Conservation (phyloP, 2,888 invertebrate genomes). For the Mellilla xanthometata region DNA sequence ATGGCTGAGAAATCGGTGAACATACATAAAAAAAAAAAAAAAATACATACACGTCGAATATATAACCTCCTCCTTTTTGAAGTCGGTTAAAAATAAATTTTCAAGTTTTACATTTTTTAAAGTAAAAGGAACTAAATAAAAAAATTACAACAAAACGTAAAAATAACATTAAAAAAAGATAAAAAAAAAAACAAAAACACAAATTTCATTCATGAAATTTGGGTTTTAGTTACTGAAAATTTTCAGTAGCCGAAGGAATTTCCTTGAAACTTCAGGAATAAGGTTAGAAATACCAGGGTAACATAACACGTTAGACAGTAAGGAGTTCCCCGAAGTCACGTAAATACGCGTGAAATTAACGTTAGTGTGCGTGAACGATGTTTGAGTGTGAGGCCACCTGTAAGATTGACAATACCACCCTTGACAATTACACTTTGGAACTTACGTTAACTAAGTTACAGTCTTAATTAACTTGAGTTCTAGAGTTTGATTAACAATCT, state of each 20-base stretch:
- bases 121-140: no score
- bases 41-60: no score
- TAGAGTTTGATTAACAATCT: not conserved
- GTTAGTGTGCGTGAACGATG: conserved; percentile 38
- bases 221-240: not conserved
- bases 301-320: conserved; percentile 42
- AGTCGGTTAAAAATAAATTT: no score
- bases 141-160: no score
- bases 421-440: conserved; percentile 11
- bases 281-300: conserved; percentile 74
- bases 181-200: no score
- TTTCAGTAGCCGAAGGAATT: conserved; percentile 35
- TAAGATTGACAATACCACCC: conserved; percentile 27
- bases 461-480: not conserved
- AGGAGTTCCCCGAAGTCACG: conserved; percentile 30
- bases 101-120: no score
- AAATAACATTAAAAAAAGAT: no score
- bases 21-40: no score
- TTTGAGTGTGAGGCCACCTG: conserved; percentile 43
- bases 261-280: conserved; percentile 79
- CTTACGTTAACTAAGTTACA: conserved; percentile 4
- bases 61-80: no score
- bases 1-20: no score
- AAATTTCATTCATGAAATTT: no score
- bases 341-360: conserved; percentile 21